Evolutionary conservation across 1,140 invertebrate genomes (phyloP).

Genomic region (Trialeurodes vaporariorum): DNA sequence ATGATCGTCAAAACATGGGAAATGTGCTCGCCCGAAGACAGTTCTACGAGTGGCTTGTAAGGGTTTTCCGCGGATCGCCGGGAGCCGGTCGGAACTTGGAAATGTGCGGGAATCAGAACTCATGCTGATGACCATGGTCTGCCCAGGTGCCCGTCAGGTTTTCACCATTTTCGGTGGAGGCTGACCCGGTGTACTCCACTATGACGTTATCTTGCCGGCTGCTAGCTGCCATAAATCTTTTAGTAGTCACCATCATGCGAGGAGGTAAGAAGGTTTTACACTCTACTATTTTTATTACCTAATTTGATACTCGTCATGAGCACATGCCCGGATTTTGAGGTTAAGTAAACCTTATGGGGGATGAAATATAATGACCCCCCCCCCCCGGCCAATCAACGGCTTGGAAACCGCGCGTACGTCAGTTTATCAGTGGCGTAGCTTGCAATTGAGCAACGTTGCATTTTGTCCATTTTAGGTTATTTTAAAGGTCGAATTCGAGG

Average conservation of each 20-base stretch:
- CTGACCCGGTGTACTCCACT: not conserved
- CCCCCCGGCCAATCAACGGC: too few species aligned
- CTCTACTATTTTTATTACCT: too few species aligned
- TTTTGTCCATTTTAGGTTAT: too few species aligned
- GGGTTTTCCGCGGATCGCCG: not conserved
- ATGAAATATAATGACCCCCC: too few species aligned
- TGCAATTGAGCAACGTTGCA: too few species aligned
- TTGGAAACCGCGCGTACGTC: too few species aligned
- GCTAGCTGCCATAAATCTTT: not conserved
- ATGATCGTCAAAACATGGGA: not conserved
- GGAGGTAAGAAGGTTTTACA: not conserved
- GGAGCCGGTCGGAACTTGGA: not conserved
- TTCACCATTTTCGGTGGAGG: not conserved
- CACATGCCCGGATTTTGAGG: too few species aligned
- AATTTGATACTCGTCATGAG: too few species aligned
- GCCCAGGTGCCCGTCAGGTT: not conserved
- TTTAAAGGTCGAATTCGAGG: too few species aligned
- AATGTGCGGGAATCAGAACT: not conserved
- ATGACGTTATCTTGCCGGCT: not conserved
- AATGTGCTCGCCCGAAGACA: not conserved
- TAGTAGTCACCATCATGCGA: not conserved
- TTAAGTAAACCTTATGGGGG: too few species aligned
- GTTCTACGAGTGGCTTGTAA: not conserved
- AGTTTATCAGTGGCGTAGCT: too few species aligned
- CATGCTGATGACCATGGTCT: not conserved